Evolutionary conservation across 2,797 vertebrate species (phyloP).

Genomic region (Crax fasciolata): DNA sequence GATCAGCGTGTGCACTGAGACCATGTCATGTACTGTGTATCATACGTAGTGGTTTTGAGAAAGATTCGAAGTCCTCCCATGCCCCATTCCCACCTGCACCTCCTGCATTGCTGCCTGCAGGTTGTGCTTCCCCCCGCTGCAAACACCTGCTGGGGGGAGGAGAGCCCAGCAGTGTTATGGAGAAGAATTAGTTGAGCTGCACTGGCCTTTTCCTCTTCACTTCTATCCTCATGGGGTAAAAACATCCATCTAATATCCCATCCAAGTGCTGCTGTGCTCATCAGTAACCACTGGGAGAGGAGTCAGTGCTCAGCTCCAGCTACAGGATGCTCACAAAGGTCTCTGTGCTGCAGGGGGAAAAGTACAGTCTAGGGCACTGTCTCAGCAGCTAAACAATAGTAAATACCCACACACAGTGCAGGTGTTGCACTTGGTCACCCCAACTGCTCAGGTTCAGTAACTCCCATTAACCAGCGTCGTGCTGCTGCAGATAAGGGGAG

Average conservation of each 20-base stretch:
- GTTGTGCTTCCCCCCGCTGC: not conserved
- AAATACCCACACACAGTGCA: not conserved
- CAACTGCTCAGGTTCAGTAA: not conserved
- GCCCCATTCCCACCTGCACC: no score
- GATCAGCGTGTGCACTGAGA: not conserved
- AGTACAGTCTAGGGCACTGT: not conserved
- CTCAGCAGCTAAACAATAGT: not conserved
- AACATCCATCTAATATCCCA: rapidly evolving
- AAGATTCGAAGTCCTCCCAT: not conserved
- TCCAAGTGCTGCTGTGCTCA: not conserved
- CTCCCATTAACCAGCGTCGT: not conserved
- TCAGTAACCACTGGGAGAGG: not conserved
- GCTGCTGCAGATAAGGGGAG: not conserved
- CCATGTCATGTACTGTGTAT: not conserved
- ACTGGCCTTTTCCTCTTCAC: not conserved
- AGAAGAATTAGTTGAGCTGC: not conserved
- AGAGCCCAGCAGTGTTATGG: not conserved
- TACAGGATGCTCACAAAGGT: not conserved
- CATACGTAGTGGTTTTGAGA: not conserved
- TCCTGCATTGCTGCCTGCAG: rapidly evolving
- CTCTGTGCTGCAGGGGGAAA: not conserved
- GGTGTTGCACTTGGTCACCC: not conserved
- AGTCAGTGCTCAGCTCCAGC: not conserved
- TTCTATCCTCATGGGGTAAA: not conserved
- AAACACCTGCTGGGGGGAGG: not conserved